Base-by-base conservation (phyloP, 2,888 invertebrate genomes). In the Petrophora chlorosata region DNA sequence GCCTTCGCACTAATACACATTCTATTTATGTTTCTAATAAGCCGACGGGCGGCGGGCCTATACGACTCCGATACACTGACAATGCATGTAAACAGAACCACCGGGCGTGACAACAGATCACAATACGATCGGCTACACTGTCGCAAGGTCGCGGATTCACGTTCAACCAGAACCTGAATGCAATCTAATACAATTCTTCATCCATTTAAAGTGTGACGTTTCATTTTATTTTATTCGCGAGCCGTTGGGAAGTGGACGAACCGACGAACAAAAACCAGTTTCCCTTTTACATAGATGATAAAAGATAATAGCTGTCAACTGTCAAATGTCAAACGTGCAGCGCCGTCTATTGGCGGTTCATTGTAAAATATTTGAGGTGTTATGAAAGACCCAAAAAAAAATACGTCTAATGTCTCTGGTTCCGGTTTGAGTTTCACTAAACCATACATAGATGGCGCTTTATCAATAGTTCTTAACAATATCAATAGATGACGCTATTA, bases 51-150 rank as follows among this genome's bases (percentile, higher is more conserved):
- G 58, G 53, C 55, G n/a, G 23, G 10, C 7, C 26, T 28, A 56
- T 56, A 61, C 19, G 62, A 64, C 56, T 53, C 51, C 54, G 59
- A 59, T 62, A 61, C 63, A 72, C 69, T 66, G 67, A 60, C 65
- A 61, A 61, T 61, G 73, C 61, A 78, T 79, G 85, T 85, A 87
- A 87, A 85, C 83, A 82, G 67, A 82, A 70, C 73, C 76, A 79
- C 82, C 85, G 82, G 83, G 70, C 71, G 73, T 78, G 75, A 80
- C 73, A 75, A 79, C 60, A 73, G 65, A 72, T 63, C 62, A 70
- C 69, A 70, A 70, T 71, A 68, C 66, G 57, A 76, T 69, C 66
- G 67, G 63, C 55, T 68, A 59, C 61, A 61, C 61, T 65, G 56
- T 59, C 54, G 64, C 82, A 82, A 83, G 80, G 79, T 73, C 77